Evolutionary conservation across 2,113 vertebrate genomes (phyloP), one percentile per base, ranked within the genome.

Genomic region (Pelmatolapia mariae): DNA sequence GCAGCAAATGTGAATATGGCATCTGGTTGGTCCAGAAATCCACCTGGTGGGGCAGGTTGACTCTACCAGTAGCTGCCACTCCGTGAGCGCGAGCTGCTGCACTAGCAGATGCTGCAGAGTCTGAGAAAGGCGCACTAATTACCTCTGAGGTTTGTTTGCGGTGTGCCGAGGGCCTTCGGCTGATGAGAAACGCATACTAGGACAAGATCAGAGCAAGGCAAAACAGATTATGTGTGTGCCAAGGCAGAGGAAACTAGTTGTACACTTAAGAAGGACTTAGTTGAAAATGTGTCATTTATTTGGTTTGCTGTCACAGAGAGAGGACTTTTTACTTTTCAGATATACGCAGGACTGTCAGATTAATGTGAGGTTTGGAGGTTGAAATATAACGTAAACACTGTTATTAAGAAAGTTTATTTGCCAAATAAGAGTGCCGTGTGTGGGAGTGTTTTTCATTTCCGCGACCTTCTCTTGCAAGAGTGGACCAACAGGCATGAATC

Each of bases 111-210:
- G 95, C 90, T 76, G 22, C 82, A 83, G 83, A n/a, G 86, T 86
- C 63, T 84, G 66, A 90, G 87, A 83, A 81, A 91, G 92, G 63
- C 53, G 1, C 80, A 53, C 90, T 95, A 94, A 94, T 95, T 86
- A 95, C 94, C 89, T 94, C 83, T n/a, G 92, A 95, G 93, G 92
- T 89, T 92, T 86, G 92, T 89, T 82, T 80, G 87, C 40, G 78
- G 82, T 50, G 79, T 26, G 81, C 89, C 53, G 13, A 24, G 87
- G 91, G 90, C 81, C 76, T 76, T 66, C 5, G 2, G 38, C 83
- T 83, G 87, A 89, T 78, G 89, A 93, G 84, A 87, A 68, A 90
- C 83, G 45, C 89, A 40, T 38, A 89, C 89, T 43, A 71, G 92
- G 80, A 90, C 89, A 59, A 94, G 91, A 94, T 94, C 92, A 94